Percentiles rank a stretch among this genome's conserved stretches.
Evolutionary conservation across 2,888 invertebrate genomes (phyloP).

Genomic region (Heliconius hortense): DNA sequence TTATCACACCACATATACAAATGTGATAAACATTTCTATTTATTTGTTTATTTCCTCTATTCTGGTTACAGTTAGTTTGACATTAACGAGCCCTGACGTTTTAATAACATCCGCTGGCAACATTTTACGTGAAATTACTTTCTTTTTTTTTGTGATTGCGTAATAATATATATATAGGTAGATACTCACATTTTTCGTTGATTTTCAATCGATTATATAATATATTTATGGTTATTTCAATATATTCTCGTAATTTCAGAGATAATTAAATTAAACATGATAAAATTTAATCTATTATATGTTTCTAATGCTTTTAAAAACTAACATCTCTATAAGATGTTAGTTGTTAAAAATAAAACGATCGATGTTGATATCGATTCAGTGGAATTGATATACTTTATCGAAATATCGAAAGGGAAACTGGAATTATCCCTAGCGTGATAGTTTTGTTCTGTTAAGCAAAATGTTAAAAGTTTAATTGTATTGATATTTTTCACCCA

Average conservation of each 20-base stretch:
- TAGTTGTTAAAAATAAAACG: no score
- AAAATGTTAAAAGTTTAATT: no score
- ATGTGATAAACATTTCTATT: neutral
- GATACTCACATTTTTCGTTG: neutral
- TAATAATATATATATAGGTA: neutral
- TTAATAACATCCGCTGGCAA: conserved; percentile 50
- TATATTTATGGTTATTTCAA: neutral
- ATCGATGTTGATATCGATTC: no score
- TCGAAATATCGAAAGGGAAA: no score
- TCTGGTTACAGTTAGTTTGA: conserved; percentile 44
- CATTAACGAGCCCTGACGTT: conserved; percentile 48
- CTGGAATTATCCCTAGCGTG: no score
- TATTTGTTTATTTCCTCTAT: conserved; percentile 9
- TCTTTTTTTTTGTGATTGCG: neutral
- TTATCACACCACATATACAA: neutral
- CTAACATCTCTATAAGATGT: no score
- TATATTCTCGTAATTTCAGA: neutral
- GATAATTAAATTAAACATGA: no score
- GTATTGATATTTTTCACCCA: no score
- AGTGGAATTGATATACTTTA: no score
- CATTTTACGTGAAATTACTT: neutral
- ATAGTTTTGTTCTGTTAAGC: no score
- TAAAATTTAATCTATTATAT: no score
- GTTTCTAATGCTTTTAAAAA: no score
- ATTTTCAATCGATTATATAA: neutral